Evolutionary conservation across 2,888 invertebrate species (phyloP), one percentile per base, ranked within the genome.

Genomic region (Parapristionchus giblindavisi): DNA sequence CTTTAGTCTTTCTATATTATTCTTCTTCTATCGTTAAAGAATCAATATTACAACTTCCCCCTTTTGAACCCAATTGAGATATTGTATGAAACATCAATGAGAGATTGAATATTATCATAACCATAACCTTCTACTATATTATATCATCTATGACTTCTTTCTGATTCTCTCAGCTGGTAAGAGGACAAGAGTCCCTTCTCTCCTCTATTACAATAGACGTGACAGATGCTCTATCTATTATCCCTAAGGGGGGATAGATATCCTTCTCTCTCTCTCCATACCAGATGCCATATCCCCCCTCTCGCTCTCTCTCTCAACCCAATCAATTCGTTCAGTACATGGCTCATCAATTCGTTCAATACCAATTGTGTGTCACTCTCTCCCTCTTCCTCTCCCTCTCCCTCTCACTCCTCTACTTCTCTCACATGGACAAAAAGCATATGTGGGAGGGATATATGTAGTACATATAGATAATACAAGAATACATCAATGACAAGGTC

Each of bases 161-260:
- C 17, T 17, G 43, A 14, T 43, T 17, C 17, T 36, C 36, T 61
- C 61, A 61, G 61, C 61, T 61, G 61, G 61, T n/a, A n/a, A n/a
- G n/a, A n/a, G n/a, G n/a, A n/a, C n/a, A n/a, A n/a, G n/a, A n/a
- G n/a, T 61, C 32, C 11, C 61, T 61, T 61, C 61, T 24, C 24
- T 32, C 58, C 38, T 38, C 38, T n/a, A n/a, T n/a, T n/a, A n/a
- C n/a, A n/a, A n/a, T n/a, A n/a, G n/a, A n/a, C n/a, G n/a, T 38
- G 61, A 61, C 61, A 61, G 61, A 61, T 61, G 61, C 36, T 38
- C 61, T 34, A 36, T n/a, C 38, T 61, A 36, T 38, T 38, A 24
- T 24, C n/a, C 34, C 21, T 36, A n/a, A n/a, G n/a, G n/a, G n/a
- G n/a, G n/a, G n/a, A n/a, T n/a, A n/a, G n/a, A n/a, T n/a, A n/a